Evolutionary conservation across 2,888 invertebrate species (phyloP).

Genomic region (Hanleya hanleyi): DNA sequence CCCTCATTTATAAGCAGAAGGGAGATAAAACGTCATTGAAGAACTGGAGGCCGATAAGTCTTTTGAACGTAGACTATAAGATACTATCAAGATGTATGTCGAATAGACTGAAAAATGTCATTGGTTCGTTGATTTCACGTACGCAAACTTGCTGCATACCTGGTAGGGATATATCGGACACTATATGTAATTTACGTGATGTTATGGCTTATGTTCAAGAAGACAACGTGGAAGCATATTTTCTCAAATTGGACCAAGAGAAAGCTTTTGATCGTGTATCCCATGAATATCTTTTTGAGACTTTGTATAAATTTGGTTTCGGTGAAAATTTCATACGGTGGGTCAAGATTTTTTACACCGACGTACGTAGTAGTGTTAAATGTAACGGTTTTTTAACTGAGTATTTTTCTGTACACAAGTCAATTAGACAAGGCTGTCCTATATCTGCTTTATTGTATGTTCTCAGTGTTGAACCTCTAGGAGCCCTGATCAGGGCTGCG

Average conservation of each 20-base stretch:
- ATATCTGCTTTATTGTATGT: constrained; percentile 8
- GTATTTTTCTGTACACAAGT: not conserved
- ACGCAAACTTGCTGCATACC: constrained; percentile 41
- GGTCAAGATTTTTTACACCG: constrained; percentile 41
- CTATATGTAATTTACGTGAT: constrained; percentile 36
- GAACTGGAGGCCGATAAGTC: constrained; percentile 42
- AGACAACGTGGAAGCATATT: constrained; percentile 30
- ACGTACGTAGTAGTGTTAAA: not conserved
- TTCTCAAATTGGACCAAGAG: constrained; percentile 44
- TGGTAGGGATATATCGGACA: constrained; percentile 45
- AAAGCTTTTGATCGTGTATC: constrained; percentile 47
- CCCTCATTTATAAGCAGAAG: not conserved
- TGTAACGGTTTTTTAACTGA: not conserved
- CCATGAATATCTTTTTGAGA: constrained; percentile 38
- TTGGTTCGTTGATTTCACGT: not conserved
- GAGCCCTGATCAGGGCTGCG: not conserved
- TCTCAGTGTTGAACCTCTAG: not conserved
- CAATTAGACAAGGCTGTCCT: constrained; percentile 1
- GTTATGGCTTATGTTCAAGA: constrained; percentile 38
- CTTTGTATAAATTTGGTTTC: constrained; percentile 40
- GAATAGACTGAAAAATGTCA: constrained; percentile 25
- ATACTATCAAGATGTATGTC: constrained; percentile 40
- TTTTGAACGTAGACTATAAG: constrained; percentile 44
- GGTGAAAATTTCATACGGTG: constrained; percentile 34
- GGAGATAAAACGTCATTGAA: not conserved